Evolutionary conservation across 64 coral and sea anemone species (phyloP).

Genomic region (Cladopsammia gracilis): DNA sequence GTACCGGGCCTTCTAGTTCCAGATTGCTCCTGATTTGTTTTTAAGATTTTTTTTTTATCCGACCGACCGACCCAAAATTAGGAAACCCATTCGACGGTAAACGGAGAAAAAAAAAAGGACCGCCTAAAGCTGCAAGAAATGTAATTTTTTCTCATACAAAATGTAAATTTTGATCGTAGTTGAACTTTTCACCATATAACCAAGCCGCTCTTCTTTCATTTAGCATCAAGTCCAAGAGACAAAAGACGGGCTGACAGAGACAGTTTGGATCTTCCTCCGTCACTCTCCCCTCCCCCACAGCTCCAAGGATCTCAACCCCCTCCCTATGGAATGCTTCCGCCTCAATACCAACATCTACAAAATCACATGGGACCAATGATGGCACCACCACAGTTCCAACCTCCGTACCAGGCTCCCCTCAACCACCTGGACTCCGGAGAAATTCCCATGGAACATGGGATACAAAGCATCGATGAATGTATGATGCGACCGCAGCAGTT

Average conservation of each 20-base stretch:
- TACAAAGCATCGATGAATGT: slow-evolving; percentile 86
- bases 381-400: slow-evolving; percentile 72
- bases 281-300: slow-evolving; percentile 67
- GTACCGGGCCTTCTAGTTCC: too few species aligned
- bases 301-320: slow-evolving; percentile 89
- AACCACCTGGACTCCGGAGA: slow-evolving; percentile 85
- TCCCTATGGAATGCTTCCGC: slow-evolving; percentile 79
- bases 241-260: slow-evolving; percentile 85
- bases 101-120: too few species aligned
- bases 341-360: slow-evolving; percentile 88
- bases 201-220: not conserved
- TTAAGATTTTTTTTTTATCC: too few species aligned
- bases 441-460: slow-evolving; percentile 61
- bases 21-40: too few species aligned
- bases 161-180: too few species aligned
- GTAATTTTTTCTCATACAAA: too few species aligned
- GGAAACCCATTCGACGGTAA: too few species aligned
- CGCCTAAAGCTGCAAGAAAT: too few species aligned
- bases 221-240: slow-evolving; percentile 91
- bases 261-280: slow-evolving; percentile 70
- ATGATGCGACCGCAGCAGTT: slow-evolving; percentile 90
- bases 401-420: slow-evolving; percentile 69
- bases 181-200: not conserved
- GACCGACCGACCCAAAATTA: too few species aligned
- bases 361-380: slow-evolving; percentile 94